Percentiles rank a stretch among this genome's conserved stretches.
Conservation (phyloP, 2,888 invertebrate genomes). For the Papilio gigon region DNA sequence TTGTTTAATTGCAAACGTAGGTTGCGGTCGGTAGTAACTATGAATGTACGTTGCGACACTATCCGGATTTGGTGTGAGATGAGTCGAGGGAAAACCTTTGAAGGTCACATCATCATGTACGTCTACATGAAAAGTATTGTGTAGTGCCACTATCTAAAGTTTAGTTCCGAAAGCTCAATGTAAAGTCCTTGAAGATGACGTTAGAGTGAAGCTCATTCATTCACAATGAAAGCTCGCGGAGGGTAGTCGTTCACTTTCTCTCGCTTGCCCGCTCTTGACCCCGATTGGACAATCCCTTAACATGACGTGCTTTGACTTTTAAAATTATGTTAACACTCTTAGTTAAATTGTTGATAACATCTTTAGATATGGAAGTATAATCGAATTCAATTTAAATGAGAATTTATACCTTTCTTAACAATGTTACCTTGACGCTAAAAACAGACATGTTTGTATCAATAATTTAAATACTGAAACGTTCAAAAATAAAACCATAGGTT, state of each 20-base stretch:
- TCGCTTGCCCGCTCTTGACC: slow-evolving; percentile 33
- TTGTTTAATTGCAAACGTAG: slow-evolving; percentile 67
- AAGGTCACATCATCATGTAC: too few relatives aligned
- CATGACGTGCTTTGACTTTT: slow-evolving; percentile 3
- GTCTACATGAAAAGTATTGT: too few relatives aligned
- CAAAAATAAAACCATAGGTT: too few relatives aligned
- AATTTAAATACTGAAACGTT: too few relatives aligned
- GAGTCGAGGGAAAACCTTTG: not conserved
- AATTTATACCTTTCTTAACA: too few relatives aligned
- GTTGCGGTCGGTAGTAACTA: slow-evolving; percentile 41
- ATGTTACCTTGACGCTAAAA: too few relatives aligned
- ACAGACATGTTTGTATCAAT: too few relatives aligned
- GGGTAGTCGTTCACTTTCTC: slow-evolving; percentile 33
- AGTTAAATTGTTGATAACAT: not conserved
- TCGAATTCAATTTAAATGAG: too few relatives aligned
- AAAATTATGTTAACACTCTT: not conserved
- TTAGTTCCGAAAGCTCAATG: not conserved
- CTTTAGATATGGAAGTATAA: too few relatives aligned
- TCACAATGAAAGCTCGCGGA: slow-evolving; percentile 20
- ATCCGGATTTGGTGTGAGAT: not conserved
- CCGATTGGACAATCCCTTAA: slow-evolving; percentile 33
- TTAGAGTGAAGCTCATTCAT: slow-evolving; percentile 15
- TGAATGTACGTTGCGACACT: not conserved
- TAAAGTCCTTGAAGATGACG: slow-evolving; percentile 25
- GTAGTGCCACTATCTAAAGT: too few relatives aligned